A percentile compares a stretch with the other conserved stretches of the same genome.
Evolutionary conservation across 2,888 invertebrate species (phyloP).

Genomic region (Rapana venosa): DNA sequence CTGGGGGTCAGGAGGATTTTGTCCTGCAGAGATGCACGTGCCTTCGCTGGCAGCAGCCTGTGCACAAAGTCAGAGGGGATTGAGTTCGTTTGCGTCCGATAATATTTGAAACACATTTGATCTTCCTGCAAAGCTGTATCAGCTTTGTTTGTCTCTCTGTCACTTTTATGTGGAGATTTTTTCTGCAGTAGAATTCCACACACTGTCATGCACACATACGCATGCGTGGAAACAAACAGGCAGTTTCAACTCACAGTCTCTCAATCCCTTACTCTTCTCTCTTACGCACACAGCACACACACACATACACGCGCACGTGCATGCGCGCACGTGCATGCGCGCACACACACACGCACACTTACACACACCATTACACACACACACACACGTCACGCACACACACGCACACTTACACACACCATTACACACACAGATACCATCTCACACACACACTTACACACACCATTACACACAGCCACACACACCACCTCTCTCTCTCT

Average conservation of each 20-base stretch:
- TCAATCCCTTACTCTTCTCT: neutral
- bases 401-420: too few relatives aligned
- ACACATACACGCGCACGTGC: neutral
- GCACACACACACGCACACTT: neutral
- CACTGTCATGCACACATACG: neutral
- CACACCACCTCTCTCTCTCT: too few relatives aligned
- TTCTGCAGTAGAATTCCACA: neutral
- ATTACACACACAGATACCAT: too few relatives aligned
- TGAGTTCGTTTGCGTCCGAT: too few relatives aligned
- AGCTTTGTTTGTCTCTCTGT: too few relatives aligned
- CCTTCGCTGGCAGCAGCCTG: too few relatives aligned
- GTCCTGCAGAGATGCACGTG: neutral
- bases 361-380: neutral
- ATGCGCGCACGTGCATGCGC: neutral
- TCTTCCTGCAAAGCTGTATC: too few relatives aligned
- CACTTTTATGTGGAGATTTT: too few relatives aligned
- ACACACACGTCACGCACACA: neutral
- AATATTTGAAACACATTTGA: too few relatives aligned
- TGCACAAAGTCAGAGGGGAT: too few relatives aligned
- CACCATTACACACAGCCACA: neutral
- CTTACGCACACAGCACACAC: neutral
- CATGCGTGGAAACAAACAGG: neutral
- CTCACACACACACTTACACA: neutral
- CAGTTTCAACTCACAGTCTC: neutral
- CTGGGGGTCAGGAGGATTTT: too few relatives aligned